phyloP scores from a whole-genome alignment of 2,888 invertebrate genomes.

The Osedax frankpressi region DNA sequence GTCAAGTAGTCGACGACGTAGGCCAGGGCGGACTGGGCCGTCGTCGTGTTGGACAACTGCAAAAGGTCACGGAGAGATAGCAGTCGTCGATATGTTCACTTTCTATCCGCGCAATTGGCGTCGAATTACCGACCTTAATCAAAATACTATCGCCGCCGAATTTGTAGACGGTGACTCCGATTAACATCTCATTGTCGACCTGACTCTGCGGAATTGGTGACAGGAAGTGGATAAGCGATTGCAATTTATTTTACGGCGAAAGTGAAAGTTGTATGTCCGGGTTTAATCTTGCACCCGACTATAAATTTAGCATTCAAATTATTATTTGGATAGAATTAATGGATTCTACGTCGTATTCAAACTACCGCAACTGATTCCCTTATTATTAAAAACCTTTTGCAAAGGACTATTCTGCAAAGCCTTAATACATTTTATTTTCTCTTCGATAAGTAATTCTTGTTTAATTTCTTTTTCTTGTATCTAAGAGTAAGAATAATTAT shows the following conservation, averaged over 20 bases:
- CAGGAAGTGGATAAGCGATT: no score
- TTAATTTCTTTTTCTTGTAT: not conserved
- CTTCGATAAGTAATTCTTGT: not conserved
- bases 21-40: conserved; percentile 22
- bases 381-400: no score
- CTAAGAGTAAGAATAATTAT: not conserved
- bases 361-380: no score
- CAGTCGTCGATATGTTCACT: not conserved
- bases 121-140: not conserved
- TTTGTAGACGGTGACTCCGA: not conserved
- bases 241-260: no score
- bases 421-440: not conserved
- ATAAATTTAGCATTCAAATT: no score
- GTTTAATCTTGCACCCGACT: no score
- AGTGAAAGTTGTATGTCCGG: no score
- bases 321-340: no score
- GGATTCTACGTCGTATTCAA: no score
- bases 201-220: no score
- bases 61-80: not conserved
- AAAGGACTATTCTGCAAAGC: not conserved
- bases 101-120: not conserved
- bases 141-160: not conserved
- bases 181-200: no score
- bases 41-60: conserved; percentile 62
- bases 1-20: conserved; percentile 19